Evolutionary conservation across 2,888 invertebrate species (phyloP).

Genomic region (Ectemnius cavifrons): DNA sequence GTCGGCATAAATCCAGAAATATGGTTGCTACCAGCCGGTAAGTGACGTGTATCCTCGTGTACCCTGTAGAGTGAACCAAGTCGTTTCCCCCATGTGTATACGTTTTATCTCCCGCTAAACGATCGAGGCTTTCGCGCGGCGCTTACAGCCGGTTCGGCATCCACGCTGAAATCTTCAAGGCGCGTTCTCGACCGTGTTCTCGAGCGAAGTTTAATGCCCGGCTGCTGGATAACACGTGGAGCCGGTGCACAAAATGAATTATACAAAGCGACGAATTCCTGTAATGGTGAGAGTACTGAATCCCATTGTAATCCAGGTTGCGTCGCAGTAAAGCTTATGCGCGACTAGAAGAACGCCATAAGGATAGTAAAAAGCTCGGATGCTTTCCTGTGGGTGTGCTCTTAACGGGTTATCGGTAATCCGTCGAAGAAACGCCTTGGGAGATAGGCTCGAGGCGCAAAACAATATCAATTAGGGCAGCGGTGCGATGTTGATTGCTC

Average conservation of each 20-base stretch:
- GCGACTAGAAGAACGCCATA: neutral
- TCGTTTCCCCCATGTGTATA: slow-evolving; percentile 39
- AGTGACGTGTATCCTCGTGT: slow-evolving; percentile 35
- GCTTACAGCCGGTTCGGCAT: slow-evolving; percentile 8
- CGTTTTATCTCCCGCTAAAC: slow-evolving; percentile 53
- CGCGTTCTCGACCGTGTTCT: neutral
- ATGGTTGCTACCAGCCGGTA: slow-evolving; percentile 47
- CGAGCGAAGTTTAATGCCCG: neutral
- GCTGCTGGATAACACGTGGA: too few relatives aligned
- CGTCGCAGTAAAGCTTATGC: too few relatives aligned
- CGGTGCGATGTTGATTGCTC: slow-evolving; percentile 62
- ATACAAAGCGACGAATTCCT: too few relatives aligned
- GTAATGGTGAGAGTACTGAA: too few relatives aligned
- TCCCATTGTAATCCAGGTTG: too few relatives aligned
- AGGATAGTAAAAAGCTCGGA: neutral
- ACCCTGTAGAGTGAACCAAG: slow-evolving; percentile 33
- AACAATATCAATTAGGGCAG: slow-evolving; percentile 68
- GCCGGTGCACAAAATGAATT: too few relatives aligned
- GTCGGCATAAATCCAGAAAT: slow-evolving; percentile 60
- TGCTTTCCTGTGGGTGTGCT: neutral
- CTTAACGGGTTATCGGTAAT: slow-evolving; percentile 33
- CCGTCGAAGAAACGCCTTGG: slow-evolving; percentile 40
- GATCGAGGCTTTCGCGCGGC: slow-evolving; percentile 26
- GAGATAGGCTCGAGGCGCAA: slow-evolving; percentile 50
- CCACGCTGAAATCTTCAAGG: neutral